Base-by-base conservation (phyloP, 1,140 invertebrate genomes). In the Meloidogyne chitwoodi region DNA sequence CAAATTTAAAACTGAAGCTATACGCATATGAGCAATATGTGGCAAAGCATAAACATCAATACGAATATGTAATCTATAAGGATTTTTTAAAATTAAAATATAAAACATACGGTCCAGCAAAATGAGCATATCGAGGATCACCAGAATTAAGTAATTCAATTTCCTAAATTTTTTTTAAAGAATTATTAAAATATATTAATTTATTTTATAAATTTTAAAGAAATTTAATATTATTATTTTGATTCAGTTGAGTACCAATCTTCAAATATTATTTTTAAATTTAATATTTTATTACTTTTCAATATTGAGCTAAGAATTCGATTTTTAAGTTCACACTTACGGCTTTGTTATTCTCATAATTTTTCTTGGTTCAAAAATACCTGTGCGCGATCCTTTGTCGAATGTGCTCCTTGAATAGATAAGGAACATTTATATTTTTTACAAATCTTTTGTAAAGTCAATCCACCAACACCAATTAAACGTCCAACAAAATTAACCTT, bases 11-110 rank as follows among this genome's bases (percentile, higher is more conserved):
- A 75, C 73, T 14, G 71, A 62, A 22, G 76, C 76, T 63, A 77
- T 75, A 12, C 76, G 48, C 75, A 77, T 77, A 68, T 77, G 76
- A 22, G 76, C 76, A 62, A 77, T 38, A 62, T 77, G 75, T n/a
- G 76, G 44, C 19, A 68, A 19, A 8, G 71, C 44, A 31, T 34
- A 31, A 22, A 68, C 67, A 48, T 77, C 76, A 31, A 77, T 38
- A 38, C 76, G 76, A 19, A 77, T 27, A 44, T 77, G 76, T 38
- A 77, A 66, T 11, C 70, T 73, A 19, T 14, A 63, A 61, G 10
- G 11, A 31, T 26, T 19, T 48, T 44, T 48, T 56, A 56, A 56
- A 56, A 56, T 41, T 19, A 19, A 34, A 34, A 41, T 8, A 24
- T 24, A n/a, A 67, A 26, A 67, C 22, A 22, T 41, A 73, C 70